These are phyloP conservation scores for Datnioides undecimradiatus DNA, from an alignment of 2,113 vertebrate genomes.

Conservation along the genomic window DNA sequence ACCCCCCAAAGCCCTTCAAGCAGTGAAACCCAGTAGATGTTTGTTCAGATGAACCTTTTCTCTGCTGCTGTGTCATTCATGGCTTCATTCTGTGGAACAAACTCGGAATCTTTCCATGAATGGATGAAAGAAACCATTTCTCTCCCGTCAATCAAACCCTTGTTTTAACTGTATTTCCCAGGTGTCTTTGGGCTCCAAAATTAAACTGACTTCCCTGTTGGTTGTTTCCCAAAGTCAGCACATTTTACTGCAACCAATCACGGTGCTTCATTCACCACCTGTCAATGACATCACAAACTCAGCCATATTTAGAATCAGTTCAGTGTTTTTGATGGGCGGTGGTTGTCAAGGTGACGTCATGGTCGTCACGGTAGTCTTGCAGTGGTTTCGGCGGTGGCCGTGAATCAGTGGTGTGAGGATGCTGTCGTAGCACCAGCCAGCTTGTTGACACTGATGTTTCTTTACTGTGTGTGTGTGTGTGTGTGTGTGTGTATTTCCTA, in stretches of 20 bases:
- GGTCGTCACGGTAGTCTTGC: slow-evolving; percentile 1
- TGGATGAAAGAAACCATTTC: not conserved
- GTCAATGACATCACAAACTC: not conserved
- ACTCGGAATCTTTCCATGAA: not conserved
- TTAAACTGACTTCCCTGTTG: not conserved
- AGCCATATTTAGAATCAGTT: not conserved
- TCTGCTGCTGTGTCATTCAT: slow-evolving; percentile 43
- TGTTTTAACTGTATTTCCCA: not conserved
- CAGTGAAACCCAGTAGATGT: slow-evolving; percentile 43
- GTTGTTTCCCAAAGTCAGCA: slow-evolving; percentile 12
- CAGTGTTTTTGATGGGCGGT: slow-evolving; percentile 8
- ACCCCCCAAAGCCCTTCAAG: not conserved
- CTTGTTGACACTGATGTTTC: slow-evolving; percentile 48
- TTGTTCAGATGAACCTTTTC: slow-evolving; percentile 27
- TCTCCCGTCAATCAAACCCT: not conserved
- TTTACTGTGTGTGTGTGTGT: slow-evolving; percentile 45
- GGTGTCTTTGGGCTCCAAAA: not conserved
- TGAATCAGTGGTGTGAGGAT: slow-evolving; percentile 12
- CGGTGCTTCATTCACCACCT: not conserved
- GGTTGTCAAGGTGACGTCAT: slow-evolving; percentile 32
- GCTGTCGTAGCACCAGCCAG: slow-evolving; percentile 69
- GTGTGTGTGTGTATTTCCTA: slow-evolving; percentile 44
- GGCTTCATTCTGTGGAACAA: slow-evolving; percentile 8
- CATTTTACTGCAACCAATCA: slow-evolving; percentile 17
- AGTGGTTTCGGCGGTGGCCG: not conserved